Percentiles rank a stretch among this genome's conserved stretches.
Conservation (phyloP, 2,797 vertebrate species). For the Anomalospiza imberbis region DNA sequence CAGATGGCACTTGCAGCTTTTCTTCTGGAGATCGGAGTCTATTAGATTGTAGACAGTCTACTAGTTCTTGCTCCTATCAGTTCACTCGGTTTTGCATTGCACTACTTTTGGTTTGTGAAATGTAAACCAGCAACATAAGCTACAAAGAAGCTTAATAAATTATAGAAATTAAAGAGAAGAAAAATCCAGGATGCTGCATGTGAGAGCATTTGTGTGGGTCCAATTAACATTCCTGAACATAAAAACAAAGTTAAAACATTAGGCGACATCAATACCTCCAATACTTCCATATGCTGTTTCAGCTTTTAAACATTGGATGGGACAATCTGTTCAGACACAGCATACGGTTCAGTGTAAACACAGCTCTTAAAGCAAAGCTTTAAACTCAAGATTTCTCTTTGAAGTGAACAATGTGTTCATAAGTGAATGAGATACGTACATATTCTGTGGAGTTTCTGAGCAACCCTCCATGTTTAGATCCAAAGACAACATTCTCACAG, state of each 20-base stretch:
- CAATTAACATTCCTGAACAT: constrained; percentile 47
- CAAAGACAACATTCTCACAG: neutral
- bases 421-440: neutral
- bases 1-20: fast-evolving
- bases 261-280: neutral
- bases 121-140: neutral
- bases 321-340: neutral
- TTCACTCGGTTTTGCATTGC: neutral
- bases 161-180: neutral
- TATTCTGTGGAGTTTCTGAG: neutral
- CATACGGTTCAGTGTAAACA: neutral
- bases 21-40: neutral
- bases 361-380: neutral
- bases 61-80: neutral
- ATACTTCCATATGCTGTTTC: constrained; percentile 14
- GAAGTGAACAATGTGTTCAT: constrained; percentile 2
- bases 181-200: neutral
- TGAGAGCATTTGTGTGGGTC: neutral
- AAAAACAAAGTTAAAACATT: constrained; percentile 25
- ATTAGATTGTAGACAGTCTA: neutral
- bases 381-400: neutral
- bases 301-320: constrained; percentile 5
- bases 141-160: neutral
- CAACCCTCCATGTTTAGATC: neutral
- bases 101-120: constrained; percentile 5